Percentiles rank a stretch among this genome's conserved stretches.
These are phyloP conservation scores for Tinamus guttatus DNA, from an alignment of 2,113 vertebrate species.

Conservation along the genomic window DNA sequence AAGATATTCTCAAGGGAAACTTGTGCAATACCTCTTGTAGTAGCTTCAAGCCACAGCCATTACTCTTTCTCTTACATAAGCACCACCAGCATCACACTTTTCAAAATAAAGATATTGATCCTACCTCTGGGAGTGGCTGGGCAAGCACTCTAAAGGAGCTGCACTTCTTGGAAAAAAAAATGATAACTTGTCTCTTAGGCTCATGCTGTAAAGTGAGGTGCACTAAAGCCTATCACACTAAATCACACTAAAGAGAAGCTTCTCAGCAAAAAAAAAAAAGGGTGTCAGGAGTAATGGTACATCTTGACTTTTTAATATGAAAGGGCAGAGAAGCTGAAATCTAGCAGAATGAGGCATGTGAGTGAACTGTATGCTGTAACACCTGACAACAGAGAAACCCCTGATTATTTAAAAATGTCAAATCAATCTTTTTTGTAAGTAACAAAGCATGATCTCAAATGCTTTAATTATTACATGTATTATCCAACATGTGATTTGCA, in stretches of 20 bases:
- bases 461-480: background rate
- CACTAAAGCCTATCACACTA: background rate
- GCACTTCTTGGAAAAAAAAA: background rate
- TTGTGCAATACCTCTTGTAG: background rate
- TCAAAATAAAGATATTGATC: constrained; percentile 18
- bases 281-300: background rate
- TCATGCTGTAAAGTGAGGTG: background rate
- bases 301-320: background rate
- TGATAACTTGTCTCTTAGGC: background rate
- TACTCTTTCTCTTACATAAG: background rate
- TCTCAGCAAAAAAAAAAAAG: background rate
- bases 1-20: background rate
- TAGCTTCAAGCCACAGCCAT: background rate
- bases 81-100: constrained; percentile 7
- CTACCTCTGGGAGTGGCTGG: background rate
- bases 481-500: background rate
- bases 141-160: background rate
- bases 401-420: background rate
- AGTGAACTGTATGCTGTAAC: background rate
- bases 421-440: background rate
- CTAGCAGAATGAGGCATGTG: background rate
- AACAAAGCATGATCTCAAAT: background rate
- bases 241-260: background rate
- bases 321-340: background rate
- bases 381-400: background rate